Evolutionary conservation across 2,797 vertebrate genomes (phyloP), one percentile per base, ranked within the genome.

Genomic region (Tolypeutes matacus): DNA sequence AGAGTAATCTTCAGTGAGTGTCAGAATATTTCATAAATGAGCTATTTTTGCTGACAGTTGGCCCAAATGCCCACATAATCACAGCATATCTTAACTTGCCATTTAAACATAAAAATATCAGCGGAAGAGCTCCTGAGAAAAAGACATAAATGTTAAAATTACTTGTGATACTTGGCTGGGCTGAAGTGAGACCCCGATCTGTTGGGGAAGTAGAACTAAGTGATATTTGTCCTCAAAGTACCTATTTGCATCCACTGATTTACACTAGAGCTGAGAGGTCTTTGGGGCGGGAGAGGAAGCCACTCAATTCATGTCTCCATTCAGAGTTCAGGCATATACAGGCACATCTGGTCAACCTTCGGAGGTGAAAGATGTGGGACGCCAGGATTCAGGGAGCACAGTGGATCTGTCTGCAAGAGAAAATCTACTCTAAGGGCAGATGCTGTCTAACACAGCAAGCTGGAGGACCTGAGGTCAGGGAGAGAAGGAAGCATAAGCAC

Each of bases 11-110:
- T 67, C 18, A 65, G 29, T 72, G 31, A 72, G 2, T 56, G 0
- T 51, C 65, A 81, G 39, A 85, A 94, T 76, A 81, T 51, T 65
- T 76, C 70, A 46, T 76, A 92, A 58, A 65, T 25, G 17, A 95
- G 91, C 11, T 73, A 20, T 73, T 73, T 25, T 46, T 46, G 72
- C 72, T n/a, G 53, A 25, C 23, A 27, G 36, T 34, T 46, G 31
- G 17, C 13, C 12, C 75, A 29, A 75, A 67, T 11, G 11, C 1
- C 6, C 51, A 39, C 1, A 0, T 78, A 14, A 84, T 51, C 75
- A 81, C 62, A 62, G 75, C 56, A 58, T 6, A n/a, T 4, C 0
- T 0, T 86, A 82, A 88, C 4, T 29, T 93, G 15, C 56, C 82
- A 3, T 49, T 89, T 29, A 84, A 89, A 75, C 36, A 75, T 23